Percentiles rank a stretch among this genome's conserved stretches.
phyloP scores from a whole-genome alignment of 2,113 vertebrate genomes.

The Etheostoma cragini region DNA sequence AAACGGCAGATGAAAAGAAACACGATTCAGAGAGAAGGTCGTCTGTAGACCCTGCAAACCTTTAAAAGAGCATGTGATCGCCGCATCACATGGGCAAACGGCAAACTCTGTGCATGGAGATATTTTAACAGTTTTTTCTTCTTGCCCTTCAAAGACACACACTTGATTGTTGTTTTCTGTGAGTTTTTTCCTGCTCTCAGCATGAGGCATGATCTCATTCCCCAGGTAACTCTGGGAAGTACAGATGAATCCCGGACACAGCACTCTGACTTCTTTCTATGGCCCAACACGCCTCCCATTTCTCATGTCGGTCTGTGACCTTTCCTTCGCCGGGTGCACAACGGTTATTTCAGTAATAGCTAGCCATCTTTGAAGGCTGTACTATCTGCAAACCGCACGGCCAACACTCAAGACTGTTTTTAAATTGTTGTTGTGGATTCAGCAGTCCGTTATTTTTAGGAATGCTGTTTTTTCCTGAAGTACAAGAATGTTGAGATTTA shows the following conservation, averaged over 20 bases:
- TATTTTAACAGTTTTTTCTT: neutral
- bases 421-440: slow-evolving; percentile 15
- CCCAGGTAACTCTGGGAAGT: slow-evolving; percentile 40
- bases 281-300: slow-evolving; percentile 20
- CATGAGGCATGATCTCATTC: slow-evolving; percentile 49
- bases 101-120: neutral
- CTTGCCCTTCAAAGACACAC: slow-evolving; percentile 17
- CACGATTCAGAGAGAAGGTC: slow-evolving; percentile 57
- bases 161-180: neutral
- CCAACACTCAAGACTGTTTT: neutral
- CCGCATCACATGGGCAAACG: slow-evolving; percentile 34
- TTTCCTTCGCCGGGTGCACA: slow-evolving; percentile 40
- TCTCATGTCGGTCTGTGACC: slow-evolving; percentile 46
- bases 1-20: slow-evolving; percentile 68
- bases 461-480: slow-evolving; percentile 20
- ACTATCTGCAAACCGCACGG: slow-evolving; percentile 17
- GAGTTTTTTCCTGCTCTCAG: neutral
- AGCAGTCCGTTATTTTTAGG: slow-evolving; percentile 21
- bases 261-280: slow-evolving; percentile 19
- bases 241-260: slow-evolving; percentile 51
- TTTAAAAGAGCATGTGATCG: slow-evolving; percentile 57
- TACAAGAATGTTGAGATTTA: slow-evolving; percentile 52
- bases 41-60: slow-evolving; percentile 31
- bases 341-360: slow-evolving; percentile 57
- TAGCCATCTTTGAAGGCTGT: slow-evolving; percentile 30